Evolutionary conservation across 2,113 vertebrate genomes (phyloP).

Genomic region (Aptenodytes patagonicus): DNA sequence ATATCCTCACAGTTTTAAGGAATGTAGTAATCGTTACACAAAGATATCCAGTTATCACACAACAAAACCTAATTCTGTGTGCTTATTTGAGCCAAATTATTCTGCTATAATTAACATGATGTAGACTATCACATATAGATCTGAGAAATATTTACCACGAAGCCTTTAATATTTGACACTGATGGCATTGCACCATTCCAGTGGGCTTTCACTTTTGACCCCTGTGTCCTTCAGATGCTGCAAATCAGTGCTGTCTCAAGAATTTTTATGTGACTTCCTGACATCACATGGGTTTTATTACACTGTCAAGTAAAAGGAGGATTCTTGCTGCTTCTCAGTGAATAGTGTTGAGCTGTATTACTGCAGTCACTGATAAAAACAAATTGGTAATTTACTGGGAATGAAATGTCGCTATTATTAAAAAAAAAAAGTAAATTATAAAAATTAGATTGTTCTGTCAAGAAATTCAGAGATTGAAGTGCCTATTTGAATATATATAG

Average conservation of each 20-base stretch:
- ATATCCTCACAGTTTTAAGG: background rate
- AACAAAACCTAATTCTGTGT: background rate
- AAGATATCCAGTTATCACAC: background rate
- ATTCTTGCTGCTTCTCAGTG: background rate
- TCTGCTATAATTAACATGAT: background rate
- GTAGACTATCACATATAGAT: background rate
- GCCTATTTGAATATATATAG: background rate
- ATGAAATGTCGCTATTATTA: background rate
- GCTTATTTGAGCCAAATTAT: background rate
- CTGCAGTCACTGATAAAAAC: background rate
- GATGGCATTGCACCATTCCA: background rate
- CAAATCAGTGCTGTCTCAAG: background rate
- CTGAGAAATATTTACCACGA: background rate
- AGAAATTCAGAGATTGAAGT: background rate
- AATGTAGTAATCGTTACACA: background rate
- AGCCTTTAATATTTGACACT: background rate
- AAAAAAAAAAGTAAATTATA: slow-evolving; percentile 8
- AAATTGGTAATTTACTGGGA: background rate
- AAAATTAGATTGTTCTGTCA: background rate
- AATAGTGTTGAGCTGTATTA: background rate
- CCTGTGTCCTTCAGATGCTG: background rate
- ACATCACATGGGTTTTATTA: background rate
- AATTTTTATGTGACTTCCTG: background rate
- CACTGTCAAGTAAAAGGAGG: background rate
- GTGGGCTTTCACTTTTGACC: background rate